These are phyloP conservation scores for Eremobia ochroleuca DNA, from an alignment of 2,888 invertebrate species.

Conservation along the genomic window DNA sequence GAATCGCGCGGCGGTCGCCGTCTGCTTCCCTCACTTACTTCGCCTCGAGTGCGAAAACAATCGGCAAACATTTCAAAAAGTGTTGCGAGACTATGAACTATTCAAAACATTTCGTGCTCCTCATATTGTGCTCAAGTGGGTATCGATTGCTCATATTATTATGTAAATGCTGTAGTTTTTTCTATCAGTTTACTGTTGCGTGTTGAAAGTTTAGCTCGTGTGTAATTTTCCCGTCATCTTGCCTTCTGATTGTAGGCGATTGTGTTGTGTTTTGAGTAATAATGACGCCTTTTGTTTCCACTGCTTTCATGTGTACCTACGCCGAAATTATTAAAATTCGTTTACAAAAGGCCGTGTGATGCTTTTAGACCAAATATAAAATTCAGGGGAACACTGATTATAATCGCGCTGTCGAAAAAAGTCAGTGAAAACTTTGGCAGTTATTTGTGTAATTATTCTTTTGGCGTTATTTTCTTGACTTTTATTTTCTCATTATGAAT, in stretches of 20 bases:
- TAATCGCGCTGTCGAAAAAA: slow-evolving; percentile 45
- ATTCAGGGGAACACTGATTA: slow-evolving; percentile 36
- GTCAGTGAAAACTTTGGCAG: slow-evolving; percentile 49
- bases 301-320: slow-evolving; percentile 38
- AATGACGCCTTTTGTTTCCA: slow-evolving; percentile 63
- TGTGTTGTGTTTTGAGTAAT: slow-evolving; percentile 67
- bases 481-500: slow-evolving; percentile 2
- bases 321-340: slow-evolving; percentile 37
- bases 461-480: slow-evolving; percentile 6
- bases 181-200: slow-evolving; percentile 73
- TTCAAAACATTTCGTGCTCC: slow-evolving; percentile 80
- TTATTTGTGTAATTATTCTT: slow-evolving; percentile 21
- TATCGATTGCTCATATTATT: slow-evolving; percentile 71
- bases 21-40: slow-evolving; percentile 25
- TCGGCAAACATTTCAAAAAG: slow-evolving; percentile 58
- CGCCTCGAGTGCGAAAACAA: slow-evolving; percentile 51
- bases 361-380: slow-evolving; percentile 38
- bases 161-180: slow-evolving; percentile 66
- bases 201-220: slow-evolving; percentile 76
- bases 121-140: slow-evolving; percentile 85
- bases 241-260: slow-evolving; percentile 72
- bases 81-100: slow-evolving; percentile 79
- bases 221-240: slow-evolving; percentile 81
- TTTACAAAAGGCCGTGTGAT: slow-evolving; percentile 26
- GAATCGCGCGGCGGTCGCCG: slow-evolving; percentile 66